These are phyloP conservation scores for Siniperca undulata DNA, from an alignment of 2,797 vertebrate species.

Conservation along the genomic window DNA sequence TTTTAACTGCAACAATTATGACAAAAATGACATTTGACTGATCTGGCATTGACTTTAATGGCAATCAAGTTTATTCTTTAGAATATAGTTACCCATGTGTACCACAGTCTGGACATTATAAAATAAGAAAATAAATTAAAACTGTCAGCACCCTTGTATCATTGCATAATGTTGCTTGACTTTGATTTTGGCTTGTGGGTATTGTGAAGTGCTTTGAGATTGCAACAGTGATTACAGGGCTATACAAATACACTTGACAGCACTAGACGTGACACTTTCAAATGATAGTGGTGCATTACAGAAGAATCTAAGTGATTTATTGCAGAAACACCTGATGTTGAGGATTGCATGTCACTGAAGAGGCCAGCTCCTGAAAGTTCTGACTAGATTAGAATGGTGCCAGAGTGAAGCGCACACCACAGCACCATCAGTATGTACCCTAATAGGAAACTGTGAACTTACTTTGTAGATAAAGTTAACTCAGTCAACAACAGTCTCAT, in stretches of 20 bases:
- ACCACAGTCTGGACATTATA: background rate
- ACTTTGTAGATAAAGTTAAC: slow-evolving; percentile 22
- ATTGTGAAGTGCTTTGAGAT: slow-evolving; percentile 3
- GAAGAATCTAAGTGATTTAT: slow-evolving; percentile 1
- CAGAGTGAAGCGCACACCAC: slow-evolving; percentile 22
- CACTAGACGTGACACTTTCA: background rate
- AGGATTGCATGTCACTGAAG: slow-evolving; percentile 6
- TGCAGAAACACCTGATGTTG: background rate
- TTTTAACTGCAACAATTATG: background rate
- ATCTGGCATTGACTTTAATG: background rate
- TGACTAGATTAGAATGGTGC: slow-evolving; percentile 4
- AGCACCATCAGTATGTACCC: background rate
- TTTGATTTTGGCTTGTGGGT: background rate
- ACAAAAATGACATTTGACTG: background rate
- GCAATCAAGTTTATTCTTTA: background rate
- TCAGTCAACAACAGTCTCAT: background rate
- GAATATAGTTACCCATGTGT: background rate
- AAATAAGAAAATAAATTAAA: background rate
- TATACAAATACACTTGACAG: background rate
- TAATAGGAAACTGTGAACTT: slow-evolving; percentile 21
- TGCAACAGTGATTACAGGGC: background rate
- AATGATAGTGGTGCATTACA: background rate
- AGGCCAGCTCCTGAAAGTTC: background rate
- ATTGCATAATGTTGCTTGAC: background rate
- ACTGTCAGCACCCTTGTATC: background rate